A percentile compares a stretch with the other conserved stretches of the same genome.
Evolutionary conservation across 2,888 invertebrate genomes (phyloP).

Genomic region (Heliconius aoede): DNA sequence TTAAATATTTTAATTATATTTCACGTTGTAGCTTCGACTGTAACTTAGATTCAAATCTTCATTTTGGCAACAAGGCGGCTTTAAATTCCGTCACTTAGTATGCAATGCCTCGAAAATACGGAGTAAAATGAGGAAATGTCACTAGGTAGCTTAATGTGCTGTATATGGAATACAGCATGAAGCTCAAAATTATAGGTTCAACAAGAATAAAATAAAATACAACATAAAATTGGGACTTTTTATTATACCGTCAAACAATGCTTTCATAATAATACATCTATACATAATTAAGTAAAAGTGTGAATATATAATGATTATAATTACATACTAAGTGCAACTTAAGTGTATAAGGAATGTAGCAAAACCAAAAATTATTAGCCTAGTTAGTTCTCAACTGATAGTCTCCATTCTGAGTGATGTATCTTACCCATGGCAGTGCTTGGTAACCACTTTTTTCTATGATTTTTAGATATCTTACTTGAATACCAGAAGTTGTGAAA

Average conservation of each 20-base stretch:
- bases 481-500: conserved; percentile 99
- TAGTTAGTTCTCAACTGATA: conserved; percentile 97
- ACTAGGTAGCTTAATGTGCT: too few relatives aligned
- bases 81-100: too few relatives aligned
- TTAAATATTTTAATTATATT: too few relatives aligned
- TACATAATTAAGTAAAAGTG: conserved; percentile 64
- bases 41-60: too few relatives aligned
- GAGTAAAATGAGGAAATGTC: too few relatives aligned
- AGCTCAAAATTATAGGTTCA: not conserved
- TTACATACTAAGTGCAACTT: conserved; percentile 56
- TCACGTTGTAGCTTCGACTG: too few relatives aligned
- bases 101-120: too few relatives aligned
- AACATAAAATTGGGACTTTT: conserved; percentile 35
- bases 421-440: conserved; percentile 99
- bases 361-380: conserved; percentile 43
- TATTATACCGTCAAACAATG: conserved; percentile 51
- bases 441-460: conserved; percentile 99
- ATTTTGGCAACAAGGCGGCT: too few relatives aligned
- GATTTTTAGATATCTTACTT: conserved; percentile 97
- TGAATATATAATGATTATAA: conserved; percentile 57
- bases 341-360: conserved; percentile 60
- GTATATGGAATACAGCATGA: too few relatives aligned
- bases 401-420: conserved; percentile 99
- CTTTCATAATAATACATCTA: conserved; percentile 64
- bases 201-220: not conserved